Conservation (phyloP, 2,888 invertebrate genomes). For the Coecobrya sp. region DNA sequence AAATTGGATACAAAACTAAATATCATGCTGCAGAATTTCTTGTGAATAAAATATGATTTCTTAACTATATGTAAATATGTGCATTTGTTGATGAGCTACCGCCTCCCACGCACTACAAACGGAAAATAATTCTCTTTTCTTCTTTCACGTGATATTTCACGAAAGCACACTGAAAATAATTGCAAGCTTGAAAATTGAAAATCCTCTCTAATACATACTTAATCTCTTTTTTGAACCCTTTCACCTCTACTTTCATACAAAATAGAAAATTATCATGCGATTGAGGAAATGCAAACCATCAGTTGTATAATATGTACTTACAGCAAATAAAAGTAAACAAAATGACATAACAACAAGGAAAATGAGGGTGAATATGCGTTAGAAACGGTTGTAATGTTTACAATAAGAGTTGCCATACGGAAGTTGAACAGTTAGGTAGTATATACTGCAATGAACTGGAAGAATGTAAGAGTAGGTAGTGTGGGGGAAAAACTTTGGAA, state of each 20-base stretch:
- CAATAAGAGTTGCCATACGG: too few relatives aligned
- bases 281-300: not conserved
- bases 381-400: too few relatives aligned
- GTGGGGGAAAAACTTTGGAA: not conserved
- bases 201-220: not conserved
- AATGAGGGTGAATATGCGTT: too few relatives aligned
- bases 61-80: constrained; percentile 65
- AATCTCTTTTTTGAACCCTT: not conserved
- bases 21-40: not conserved
- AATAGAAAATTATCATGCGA: not conserved
- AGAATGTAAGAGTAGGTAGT: too few relatives aligned
- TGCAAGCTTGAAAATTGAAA: not conserved
- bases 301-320: not conserved
- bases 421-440: too few relatives aligned
- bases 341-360: too few relatives aligned
- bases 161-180: not conserved
- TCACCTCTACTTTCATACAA: not conserved
- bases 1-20: not conserved
- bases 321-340: too few relatives aligned
- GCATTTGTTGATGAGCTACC: not conserved
- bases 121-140: not conserved
- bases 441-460: not conserved
- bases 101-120: not conserved
- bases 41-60: constrained; percentile 72
- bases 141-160: not conserved